Evolutionary conservation across 2,113 vertebrate species (phyloP).

Genomic region (Pachycephala philippinensis): DNA sequence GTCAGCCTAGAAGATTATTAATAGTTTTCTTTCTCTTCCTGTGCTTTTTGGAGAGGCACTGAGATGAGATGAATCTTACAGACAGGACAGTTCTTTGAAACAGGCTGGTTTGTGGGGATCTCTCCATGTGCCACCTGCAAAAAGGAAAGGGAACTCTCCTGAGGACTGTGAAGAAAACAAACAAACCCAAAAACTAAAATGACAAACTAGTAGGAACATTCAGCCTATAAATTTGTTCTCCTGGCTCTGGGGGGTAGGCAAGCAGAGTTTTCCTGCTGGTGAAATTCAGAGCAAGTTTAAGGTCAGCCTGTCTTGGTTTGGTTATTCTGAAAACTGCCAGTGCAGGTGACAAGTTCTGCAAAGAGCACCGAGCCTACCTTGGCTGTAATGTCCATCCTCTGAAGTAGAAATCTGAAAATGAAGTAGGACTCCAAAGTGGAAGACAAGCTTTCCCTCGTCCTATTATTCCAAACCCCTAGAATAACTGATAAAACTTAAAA

Average conservation of each 20-base stretch:
- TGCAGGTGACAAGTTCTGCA: neutral
- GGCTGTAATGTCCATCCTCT: neutral
- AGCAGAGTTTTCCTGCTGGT: neutral
- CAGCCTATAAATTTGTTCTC: neutral
- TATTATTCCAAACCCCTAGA: neutral
- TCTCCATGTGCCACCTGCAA: neutral
- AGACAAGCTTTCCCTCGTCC: neutral
- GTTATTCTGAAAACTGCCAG: neutral
- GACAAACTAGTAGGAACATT: neutral
- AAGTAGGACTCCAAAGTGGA: neutral
- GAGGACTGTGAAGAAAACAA: neutral
- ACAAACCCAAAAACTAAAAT: neutral
- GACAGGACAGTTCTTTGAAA: neutral
- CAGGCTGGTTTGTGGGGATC: neutral
- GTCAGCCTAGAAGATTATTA: neutral
- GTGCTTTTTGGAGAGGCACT: neutral
- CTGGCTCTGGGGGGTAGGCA: neutral
- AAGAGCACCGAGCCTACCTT: neutral
- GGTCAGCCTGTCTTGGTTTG: neutral
- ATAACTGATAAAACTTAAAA: neutral
- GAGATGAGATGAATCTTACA: neutral
- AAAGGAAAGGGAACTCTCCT: neutral
- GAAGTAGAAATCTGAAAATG: neutral
- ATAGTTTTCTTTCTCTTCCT: neutral
- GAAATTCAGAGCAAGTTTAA: neutral